phyloP scores from a whole-genome alignment of 2,113 vertebrate species.

The Rutilus rutilus region DNA sequence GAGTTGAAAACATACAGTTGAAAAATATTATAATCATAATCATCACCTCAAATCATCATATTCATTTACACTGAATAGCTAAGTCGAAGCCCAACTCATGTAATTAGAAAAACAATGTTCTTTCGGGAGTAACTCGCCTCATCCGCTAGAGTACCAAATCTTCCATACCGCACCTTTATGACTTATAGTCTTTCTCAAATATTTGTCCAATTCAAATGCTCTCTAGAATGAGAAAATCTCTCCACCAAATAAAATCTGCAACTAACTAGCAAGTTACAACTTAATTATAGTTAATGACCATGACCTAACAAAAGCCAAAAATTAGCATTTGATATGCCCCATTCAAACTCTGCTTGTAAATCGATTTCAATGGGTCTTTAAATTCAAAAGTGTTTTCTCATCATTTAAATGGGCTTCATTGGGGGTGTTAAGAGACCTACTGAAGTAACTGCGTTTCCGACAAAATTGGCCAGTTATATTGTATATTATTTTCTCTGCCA shows the following conservation, averaged over 20 bases:
- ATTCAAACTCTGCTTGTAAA: neutral
- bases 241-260: neutral
- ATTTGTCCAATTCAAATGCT: neutral
- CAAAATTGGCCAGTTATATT: neutral
- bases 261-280: neutral
- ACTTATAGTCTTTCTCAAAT: neutral
- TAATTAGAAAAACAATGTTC: no score
- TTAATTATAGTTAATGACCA: no score
- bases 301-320: no score
- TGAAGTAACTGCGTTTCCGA: neutral
- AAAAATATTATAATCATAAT: no score
- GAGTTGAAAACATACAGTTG: no score
- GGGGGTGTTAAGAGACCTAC: neutral
- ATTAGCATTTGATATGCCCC: no score
- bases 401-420: neutral
- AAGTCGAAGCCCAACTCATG: no score
- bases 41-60: neutral
- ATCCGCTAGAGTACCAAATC: neutral
- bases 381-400: neutral
- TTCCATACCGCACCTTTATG: neutral
- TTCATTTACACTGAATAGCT: neutral
- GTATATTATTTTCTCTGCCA: neutral
- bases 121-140: neutral
- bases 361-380: neutral
- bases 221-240: neutral